Evolutionary conservation across 2,113 vertebrate species (phyloP).

Genomic region (Dolichotis patagonum): DNA sequence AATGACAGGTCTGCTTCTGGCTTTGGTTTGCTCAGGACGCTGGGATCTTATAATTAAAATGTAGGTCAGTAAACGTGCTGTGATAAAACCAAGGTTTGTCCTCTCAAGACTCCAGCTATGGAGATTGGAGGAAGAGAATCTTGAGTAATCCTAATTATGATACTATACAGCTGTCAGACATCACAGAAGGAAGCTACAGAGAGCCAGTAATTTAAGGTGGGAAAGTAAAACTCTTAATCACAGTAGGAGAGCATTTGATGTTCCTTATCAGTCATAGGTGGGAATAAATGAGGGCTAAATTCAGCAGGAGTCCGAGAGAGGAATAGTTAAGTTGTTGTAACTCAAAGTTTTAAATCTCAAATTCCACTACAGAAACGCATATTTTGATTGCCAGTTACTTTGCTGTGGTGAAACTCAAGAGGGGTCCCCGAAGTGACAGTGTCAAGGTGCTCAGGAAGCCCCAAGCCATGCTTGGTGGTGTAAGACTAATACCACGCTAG

Average conservation of each 20-base stretch:
- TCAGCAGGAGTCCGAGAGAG: constrained; percentile 37
- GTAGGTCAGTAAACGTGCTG: not conserved
- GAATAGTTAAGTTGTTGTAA: not conserved
- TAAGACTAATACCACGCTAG: not conserved
- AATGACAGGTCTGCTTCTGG: not conserved
- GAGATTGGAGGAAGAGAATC: constrained; percentile 47
- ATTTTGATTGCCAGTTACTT: not conserved
- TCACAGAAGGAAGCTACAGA: constrained; percentile 38
- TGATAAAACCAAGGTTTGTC: not conserved
- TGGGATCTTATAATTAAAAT: constrained; percentile 36
- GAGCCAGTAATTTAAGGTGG: constrained; percentile 49
- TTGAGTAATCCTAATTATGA: constrained; percentile 43
- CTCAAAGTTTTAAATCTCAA: constrained; percentile 42
- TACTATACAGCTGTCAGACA: not conserved
- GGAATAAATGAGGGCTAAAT: not conserved
- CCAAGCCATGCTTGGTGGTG: not conserved
- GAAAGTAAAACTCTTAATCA: constrained; percentile 32
- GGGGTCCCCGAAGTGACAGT: not conserved
- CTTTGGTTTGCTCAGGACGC: not conserved
- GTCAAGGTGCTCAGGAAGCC: not conserved
- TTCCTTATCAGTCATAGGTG: not conserved
- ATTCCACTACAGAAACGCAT: not conserved
- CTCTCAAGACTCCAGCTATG: not conserved
- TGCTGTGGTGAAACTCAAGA: not conserved
- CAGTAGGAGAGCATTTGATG: constrained; percentile 31